Percentiles rank a stretch among this genome's conserved stretches.
phyloP scores from a whole-genome alignment of 92 coral and sea anemone species.

The Chrysogorgia sp. region DNA sequence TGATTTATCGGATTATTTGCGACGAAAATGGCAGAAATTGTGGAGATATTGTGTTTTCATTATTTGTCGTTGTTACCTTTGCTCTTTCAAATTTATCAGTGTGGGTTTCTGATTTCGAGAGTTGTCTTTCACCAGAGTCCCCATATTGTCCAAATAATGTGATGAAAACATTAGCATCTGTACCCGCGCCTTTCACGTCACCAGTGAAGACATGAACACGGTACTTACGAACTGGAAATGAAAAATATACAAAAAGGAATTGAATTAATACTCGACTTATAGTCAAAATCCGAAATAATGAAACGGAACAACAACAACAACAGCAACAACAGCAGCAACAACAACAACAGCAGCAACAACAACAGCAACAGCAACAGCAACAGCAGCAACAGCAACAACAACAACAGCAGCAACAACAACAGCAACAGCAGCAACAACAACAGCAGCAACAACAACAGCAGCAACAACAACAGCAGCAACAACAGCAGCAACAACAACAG shows the following conservation, averaged over 20 bases:
- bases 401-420: too few relatives aligned
- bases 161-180: slow-evolving; percentile 89
- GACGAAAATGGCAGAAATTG: neutral
- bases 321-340: neutral
- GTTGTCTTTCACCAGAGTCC: slow-evolving; percentile 91
- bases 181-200: slow-evolving; percentile 86
- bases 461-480: too few relatives aligned
- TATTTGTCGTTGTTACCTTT: slow-evolving; percentile 58
- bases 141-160: slow-evolving; percentile 92
- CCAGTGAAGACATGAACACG: slow-evolving; percentile 94
- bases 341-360: too few relatives aligned
- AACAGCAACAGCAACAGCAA: too few relatives aligned
- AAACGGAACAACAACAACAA: neutral
- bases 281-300: too few relatives aligned
- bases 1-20: neutral
- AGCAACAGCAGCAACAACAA: too few relatives aligned
- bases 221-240: slow-evolving; percentile 87
- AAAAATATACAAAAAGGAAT: too few relatives aligned
- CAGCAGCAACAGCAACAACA: too few relatives aligned
- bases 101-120: slow-evolving; percentile 81
- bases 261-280: too few relatives aligned
- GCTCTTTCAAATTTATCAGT: slow-evolving; percentile 92
- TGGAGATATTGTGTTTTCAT: too few relatives aligned
- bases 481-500: too few relatives aligned
- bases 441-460: too few relatives aligned